Evolutionary conservation across 2,797 vertebrate species (phyloP).

Genomic region (Sparus aurata): DNA sequence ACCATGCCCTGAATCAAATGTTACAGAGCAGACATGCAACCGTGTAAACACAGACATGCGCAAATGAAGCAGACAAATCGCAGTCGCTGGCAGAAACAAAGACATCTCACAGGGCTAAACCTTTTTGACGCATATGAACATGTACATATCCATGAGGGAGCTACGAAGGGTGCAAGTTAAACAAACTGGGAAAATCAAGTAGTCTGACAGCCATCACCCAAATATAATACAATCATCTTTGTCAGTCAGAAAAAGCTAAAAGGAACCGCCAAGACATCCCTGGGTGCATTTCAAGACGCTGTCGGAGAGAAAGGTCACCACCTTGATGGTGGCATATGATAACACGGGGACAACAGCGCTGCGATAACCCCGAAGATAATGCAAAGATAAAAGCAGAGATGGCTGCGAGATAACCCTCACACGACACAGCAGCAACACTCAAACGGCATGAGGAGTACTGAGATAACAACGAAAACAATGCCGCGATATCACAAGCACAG

Average conservation of each 20-base stretch:
- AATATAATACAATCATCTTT: background rate
- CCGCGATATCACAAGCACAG: constrained; percentile 28
- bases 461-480: constrained; percentile 56
- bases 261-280: constrained; percentile 24
- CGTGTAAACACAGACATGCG: constrained; percentile 68
- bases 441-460: constrained; percentile 34
- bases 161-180: constrained; percentile 20
- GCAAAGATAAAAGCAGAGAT: constrained; percentile 70
- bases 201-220: constrained; percentile 19
- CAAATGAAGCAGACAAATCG: constrained; percentile 63
- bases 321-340: constrained; percentile 65
- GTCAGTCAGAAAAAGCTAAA: constrained; percentile 10
- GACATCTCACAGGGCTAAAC: constrained; percentile 46
- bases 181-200: constrained; percentile 35
- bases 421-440: constrained; percentile 44
- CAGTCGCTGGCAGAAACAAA: constrained; percentile 61
- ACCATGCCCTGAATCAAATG: constrained; percentile 66
- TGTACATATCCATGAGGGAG: constrained; percentile 28
- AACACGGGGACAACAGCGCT: constrained; percentile 48
- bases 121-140: constrained; percentile 54
- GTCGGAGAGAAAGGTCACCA: constrained; percentile 65
- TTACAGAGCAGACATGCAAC: constrained; percentile 61
- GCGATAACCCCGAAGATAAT: constrained; percentile 65
- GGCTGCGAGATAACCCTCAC: constrained; percentile 56
- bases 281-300: constrained; percentile 45